Evolutionary conservation across 2,113 vertebrate genomes (phyloP).

Genomic region (Ivindomyrus marchei): DNA sequence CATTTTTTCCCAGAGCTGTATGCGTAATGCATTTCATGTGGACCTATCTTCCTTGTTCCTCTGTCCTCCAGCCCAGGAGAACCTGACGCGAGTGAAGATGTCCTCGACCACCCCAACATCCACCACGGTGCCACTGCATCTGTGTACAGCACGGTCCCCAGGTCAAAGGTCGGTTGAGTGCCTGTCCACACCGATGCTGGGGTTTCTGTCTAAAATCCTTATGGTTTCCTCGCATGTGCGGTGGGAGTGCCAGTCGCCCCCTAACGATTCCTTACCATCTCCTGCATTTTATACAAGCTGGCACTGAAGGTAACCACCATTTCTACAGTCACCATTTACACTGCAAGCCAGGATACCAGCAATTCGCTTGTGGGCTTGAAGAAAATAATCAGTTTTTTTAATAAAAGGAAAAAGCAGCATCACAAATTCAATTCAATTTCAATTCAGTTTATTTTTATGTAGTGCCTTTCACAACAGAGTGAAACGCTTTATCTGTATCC

Average conservation of each 20-base stretch:
- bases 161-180: constrained; percentile 55
- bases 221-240: background rate
- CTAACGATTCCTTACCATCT: background rate
- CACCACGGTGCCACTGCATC: background rate
- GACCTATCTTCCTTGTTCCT: background rate
- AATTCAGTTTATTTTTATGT: background rate
- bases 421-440: background rate
- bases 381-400: background rate
- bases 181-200: background rate
- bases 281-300: background rate
- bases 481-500: background rate
- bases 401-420: background rate
- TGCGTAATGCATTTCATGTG: background rate
- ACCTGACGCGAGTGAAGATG: background rate
- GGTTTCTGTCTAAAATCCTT: background rate
- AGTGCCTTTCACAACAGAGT: background rate
- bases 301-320: background rate
- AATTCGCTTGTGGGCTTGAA: background rate
- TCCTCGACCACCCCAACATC: background rate
- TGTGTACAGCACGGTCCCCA: constrained; percentile 41
- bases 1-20: background rate
- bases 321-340: background rate
- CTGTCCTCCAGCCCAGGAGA: constrained; percentile 35
- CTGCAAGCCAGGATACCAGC: background rate
- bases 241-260: background rate